Evolutionary conservation across 1,140 invertebrate species (phyloP).

Genomic region (Aethina tumida): DNA sequence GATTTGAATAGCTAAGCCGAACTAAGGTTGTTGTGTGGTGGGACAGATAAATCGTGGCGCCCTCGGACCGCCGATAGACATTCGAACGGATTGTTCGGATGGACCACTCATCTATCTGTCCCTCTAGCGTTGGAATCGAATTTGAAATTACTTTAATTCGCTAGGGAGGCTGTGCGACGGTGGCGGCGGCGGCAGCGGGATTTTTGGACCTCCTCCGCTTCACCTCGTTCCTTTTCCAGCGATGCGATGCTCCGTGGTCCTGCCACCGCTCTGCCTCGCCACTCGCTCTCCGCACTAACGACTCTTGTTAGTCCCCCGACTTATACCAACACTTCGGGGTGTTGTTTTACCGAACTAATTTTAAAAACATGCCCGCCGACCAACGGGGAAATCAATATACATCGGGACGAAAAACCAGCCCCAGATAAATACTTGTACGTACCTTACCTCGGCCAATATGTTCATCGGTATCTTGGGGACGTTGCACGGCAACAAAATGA

Average conservation of each 20-base stretch:
- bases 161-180: slow-evolving; percentile 33
- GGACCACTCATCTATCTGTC: slow-evolving; percentile 36
- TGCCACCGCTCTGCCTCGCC: slow-evolving; percentile 8
- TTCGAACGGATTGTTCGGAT: slow-evolving; percentile 29
- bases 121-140: slow-evolving; percentile 36
- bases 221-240: too few species aligned
- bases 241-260: too few species aligned
- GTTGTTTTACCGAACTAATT: not conserved
- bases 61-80: slow-evolving; percentile 24
- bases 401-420: not conserved
- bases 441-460: too few species aligned
- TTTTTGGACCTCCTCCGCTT: too few species aligned
- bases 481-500: too few species aligned
- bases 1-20: slow-evolving; percentile 37
- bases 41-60: slow-evolving; percentile 29
- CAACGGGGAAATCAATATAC: not conserved
- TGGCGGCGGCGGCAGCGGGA: too few species aligned
- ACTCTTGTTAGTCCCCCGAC: not conserved
- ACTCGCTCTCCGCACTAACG: not conserved
- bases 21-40: slow-evolving; percentile 32
- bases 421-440: not conserved
- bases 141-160: slow-evolving; percentile 38
- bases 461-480: too few species aligned
- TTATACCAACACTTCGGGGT: not conserved
- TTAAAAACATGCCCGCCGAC: not conserved